These are phyloP conservation scores for Oreochromis spilurus DNA, from an alignment of 2,113 vertebrate species.

Conservation along the genomic window DNA sequence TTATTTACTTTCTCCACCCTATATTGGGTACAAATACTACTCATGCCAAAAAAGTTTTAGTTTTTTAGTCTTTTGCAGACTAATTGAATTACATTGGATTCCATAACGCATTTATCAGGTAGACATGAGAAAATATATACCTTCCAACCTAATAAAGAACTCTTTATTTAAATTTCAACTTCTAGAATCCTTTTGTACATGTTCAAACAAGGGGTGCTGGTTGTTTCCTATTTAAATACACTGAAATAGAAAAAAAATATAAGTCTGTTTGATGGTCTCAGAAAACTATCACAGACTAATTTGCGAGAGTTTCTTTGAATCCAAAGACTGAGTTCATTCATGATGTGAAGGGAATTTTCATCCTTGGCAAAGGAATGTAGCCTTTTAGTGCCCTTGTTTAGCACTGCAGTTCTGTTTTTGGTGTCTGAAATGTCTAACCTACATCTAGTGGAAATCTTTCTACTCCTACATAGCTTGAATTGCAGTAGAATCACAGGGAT, in stretches of 20 bases:
- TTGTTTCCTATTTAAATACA: not conserved
- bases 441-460: not conserved
- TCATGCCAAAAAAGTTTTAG: not conserved
- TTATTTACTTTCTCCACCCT: not conserved
- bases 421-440: not conserved
- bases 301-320: not conserved
- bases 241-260: fast-evolving
- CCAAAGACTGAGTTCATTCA: not conserved
- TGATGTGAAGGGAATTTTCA: not conserved
- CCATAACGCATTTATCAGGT: fast-evolving
- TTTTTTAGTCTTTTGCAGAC: not conserved
- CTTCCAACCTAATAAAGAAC: not conserved
- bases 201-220: not conserved
- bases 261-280: not conserved
- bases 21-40: not conserved
- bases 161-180: not conserved
- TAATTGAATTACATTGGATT: not conserved
- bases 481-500: not conserved
- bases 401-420: not conserved
- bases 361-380: not conserved
- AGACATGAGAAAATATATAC: not conserved
- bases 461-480: not conserved
- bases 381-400: fast-evolving
- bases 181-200: not conserved
- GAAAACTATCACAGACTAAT: not conserved